Evolutionary conservation across 2,888 invertebrate species (phyloP).

Genomic region (Sturmia bella): DNA sequence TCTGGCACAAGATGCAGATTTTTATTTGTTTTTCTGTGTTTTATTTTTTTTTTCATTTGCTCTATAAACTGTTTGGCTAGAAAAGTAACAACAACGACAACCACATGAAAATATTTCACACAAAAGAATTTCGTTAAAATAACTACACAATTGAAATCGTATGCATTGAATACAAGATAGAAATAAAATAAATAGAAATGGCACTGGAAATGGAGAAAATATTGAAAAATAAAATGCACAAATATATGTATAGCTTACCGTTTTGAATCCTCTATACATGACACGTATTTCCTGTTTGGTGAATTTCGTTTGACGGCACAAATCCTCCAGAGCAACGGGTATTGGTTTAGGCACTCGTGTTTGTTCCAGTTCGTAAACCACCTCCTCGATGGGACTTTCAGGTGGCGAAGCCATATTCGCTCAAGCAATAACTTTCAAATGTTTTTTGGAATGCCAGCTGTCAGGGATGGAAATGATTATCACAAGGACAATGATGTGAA

Average conservation of each 20-base stretch:
- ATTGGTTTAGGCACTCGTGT: conserved; percentile 89
- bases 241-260: conserved; percentile 75
- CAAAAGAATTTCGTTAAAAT: conserved; percentile 24
- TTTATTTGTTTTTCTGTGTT: neutral
- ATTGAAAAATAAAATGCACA: conserved; percentile 6
- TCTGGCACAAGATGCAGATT: neutral
- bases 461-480: neutral
- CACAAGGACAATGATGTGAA: neutral
- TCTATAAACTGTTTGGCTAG: conserved; percentile 8
- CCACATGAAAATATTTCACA: neutral
- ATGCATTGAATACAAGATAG: conserved; percentile 24
- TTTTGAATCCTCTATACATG: conserved; percentile 98
- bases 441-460: neutral
- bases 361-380: conserved; percentile 92
- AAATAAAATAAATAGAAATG: conserved; percentile 20
- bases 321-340: conserved; percentile 93
- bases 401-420: conserved; percentile 90
- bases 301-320: conserved; percentile 96
- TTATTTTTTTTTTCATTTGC: conserved; percentile 18
- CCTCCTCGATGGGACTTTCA: conserved; percentile 93
- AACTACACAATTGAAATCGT: conserved; percentile 1
- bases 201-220: neutral
- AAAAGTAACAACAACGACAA: neutral
- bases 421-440: conserved; percentile 32
- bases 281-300: conserved; percentile 96